Conservation (phyloP, 2,797 vertebrate genomes). For the Todus mexicanus region DNA sequence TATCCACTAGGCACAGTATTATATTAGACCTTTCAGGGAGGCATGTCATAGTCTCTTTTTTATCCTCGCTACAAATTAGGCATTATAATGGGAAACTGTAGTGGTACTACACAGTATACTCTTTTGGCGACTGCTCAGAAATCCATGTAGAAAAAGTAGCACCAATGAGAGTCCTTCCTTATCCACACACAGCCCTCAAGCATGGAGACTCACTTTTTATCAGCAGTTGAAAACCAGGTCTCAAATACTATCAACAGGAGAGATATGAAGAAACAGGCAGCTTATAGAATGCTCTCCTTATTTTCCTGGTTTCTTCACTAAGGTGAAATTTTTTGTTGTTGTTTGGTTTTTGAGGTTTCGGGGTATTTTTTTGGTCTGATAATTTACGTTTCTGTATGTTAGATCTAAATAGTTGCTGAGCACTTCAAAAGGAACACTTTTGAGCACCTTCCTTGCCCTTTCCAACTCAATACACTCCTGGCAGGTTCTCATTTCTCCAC, state of each 20-base stretch:
- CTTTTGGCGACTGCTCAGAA: not conserved
- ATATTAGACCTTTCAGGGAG: not conserved
- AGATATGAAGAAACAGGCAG: not conserved
- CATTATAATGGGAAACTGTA: not conserved
- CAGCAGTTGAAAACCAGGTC: not conserved
- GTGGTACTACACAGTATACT: not conserved
- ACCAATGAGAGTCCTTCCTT: not conserved
- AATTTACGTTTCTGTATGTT: not conserved
- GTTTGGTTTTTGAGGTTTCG: not conserved
- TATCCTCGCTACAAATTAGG: not conserved
- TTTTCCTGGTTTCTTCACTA: not conserved
- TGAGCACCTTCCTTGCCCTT: not conserved
- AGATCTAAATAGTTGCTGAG: not conserved
- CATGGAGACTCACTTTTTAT: not conserved
- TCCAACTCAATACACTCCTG: not conserved
- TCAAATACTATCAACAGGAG: not conserved
- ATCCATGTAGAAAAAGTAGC: not conserved
- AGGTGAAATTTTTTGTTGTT: not conserved
- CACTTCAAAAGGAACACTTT: not conserved
- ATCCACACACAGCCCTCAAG: not conserved
- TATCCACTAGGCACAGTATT: not conserved
- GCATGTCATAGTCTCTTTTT: rapidly evolving
- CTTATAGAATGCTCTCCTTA: not conserved
- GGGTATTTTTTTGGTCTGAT: not conserved
- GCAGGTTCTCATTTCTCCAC: not conserved